A percentile compares a stretch with the other conserved stretches of the same genome.
phyloP scores from a whole-genome alignment of 2,113 vertebrate species.

The Machaerirhynchus nigripectus region DNA sequence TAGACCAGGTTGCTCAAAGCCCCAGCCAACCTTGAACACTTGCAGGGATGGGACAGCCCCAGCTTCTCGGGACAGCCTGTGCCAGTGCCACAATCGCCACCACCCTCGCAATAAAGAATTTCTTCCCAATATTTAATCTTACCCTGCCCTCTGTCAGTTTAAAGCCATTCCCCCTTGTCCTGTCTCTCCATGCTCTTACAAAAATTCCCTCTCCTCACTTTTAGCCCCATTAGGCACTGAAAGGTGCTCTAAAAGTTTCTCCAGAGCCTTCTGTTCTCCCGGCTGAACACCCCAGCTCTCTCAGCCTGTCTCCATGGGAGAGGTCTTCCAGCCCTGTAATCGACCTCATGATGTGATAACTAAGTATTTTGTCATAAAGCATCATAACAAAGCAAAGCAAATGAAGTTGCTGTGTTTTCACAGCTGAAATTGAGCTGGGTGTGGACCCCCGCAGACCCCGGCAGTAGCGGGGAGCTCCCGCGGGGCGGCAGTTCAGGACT shows the following conservation, averaged over 20 bases:
- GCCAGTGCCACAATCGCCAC: background rate
- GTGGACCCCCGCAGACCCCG: background rate
- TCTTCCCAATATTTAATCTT: background rate
- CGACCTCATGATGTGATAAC: background rate
- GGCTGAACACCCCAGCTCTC: background rate
- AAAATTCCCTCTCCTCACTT: background rate
- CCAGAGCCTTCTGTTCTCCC: background rate
- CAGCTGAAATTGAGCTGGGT: accelerated
- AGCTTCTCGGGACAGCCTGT: background rate
- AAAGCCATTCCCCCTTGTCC: background rate
- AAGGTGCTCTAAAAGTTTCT: background rate
- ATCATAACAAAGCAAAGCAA: background rate
- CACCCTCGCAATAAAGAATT: background rate
- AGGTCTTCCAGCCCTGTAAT: background rate
- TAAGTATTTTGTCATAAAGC: background rate
- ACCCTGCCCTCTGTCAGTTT: background rate
- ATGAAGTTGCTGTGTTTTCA: background rate
- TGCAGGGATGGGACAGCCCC: background rate
- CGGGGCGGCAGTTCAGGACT: background rate
- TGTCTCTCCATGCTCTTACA: background rate
- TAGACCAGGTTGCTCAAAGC: background rate
- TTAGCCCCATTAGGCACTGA: background rate
- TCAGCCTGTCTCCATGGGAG: background rate
- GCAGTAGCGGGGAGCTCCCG: background rate
- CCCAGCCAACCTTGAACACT: background rate